Evolutionary conservation across 2,113 vertebrate species (phyloP).

Genomic region (Hystrix brachyura): DNA sequence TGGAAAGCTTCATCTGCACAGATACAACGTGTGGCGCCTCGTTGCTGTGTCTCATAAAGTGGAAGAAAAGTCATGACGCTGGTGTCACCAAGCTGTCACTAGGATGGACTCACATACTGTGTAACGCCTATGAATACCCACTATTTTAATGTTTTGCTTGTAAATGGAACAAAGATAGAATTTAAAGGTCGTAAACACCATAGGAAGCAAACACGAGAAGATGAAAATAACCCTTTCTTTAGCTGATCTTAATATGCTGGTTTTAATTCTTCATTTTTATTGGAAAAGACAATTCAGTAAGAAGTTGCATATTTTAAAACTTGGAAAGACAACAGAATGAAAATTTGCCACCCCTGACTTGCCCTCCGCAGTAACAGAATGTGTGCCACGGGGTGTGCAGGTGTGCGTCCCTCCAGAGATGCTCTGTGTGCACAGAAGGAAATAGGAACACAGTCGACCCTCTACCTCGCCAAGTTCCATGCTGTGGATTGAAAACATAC

Average conservation of each 20-base stretch:
- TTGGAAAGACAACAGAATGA: not conserved
- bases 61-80: too few species aligned
- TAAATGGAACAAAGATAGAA: not conserved
- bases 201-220: not conserved
- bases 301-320: not conserved
- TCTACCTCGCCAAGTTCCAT: not conserved
- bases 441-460: not conserved
- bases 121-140: not conserved
- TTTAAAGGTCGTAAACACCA: not conserved
- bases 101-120: not conserved
- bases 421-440: not conserved
- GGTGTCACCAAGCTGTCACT: not conserved
- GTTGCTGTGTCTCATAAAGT: not conserved
- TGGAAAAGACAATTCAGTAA: not conserved
- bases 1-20: not conserved
- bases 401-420: not conserved
- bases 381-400: not conserved
- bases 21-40: not conserved
- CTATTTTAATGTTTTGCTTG: not conserved
- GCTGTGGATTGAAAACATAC: too few species aligned
- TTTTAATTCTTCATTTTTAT: not conserved
- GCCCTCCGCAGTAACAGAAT: fast-evolving
- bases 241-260: not conserved
- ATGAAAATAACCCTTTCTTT: not conserved
- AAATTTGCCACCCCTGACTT: not conserved